These are phyloP conservation scores for Drosophila emarginata DNA, from an alignment of 2,888 invertebrate genomes.

Conservation along the genomic window DNA sequence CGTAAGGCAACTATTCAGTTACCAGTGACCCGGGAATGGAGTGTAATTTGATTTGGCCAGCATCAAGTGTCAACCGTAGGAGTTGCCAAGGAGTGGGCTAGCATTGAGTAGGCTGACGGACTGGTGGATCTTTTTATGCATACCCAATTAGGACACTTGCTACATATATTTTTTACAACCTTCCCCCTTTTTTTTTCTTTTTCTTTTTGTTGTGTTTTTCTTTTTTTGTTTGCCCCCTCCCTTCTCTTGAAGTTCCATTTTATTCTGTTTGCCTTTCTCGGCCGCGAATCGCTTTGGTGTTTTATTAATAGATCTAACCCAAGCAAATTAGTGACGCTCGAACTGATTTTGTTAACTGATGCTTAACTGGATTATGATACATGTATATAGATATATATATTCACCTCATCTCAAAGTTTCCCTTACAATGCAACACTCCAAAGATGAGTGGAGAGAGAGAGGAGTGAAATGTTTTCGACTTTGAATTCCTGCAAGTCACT, in stretches of 20 bases:
- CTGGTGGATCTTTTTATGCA: not conserved
- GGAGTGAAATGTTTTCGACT: no score
- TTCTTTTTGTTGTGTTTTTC: not conserved
- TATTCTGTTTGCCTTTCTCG: slow-evolving; percentile 3
- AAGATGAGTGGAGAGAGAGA: not conserved
- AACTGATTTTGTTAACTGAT: slow-evolving; percentile 15
- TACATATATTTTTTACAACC: not conserved
- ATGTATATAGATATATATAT: not conserved
- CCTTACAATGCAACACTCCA: not conserved
- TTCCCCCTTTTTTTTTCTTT: not conserved
- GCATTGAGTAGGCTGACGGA: not conserved
- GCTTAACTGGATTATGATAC: not conserved
- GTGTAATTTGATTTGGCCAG: slow-evolving; percentile 27
- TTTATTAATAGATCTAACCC: slow-evolving; percentile 14
- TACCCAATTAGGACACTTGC: slow-evolving; percentile 30
- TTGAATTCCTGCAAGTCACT: no score
- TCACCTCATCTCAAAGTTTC: no score
- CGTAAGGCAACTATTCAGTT: not conserved
- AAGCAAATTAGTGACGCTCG: slow-evolving; percentile 19
- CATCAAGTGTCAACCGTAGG: slow-evolving; percentile 4
- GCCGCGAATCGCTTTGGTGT: slow-evolving; percentile 3
- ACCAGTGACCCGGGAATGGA: slow-evolving; percentile 20
- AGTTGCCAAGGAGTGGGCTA: not conserved
- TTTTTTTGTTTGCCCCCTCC: not conserved
- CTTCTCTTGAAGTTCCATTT: not conserved